These are phyloP conservation scores for Channa striata DNA, from an alignment of 2,797 vertebrate species.

Conservation along the genomic window DNA sequence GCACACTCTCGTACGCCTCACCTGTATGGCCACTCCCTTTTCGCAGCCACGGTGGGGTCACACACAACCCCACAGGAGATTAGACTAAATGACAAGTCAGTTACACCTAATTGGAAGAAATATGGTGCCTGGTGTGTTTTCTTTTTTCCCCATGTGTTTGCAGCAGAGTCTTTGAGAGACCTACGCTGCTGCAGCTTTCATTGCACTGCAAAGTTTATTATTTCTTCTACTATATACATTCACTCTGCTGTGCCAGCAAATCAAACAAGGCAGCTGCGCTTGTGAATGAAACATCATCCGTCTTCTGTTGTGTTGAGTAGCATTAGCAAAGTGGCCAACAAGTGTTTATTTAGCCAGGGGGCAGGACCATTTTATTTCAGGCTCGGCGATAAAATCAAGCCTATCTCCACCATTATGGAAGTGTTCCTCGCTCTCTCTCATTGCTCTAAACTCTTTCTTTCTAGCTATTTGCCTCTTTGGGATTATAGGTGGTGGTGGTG, in stretches of 20 bases:
- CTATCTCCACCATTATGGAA: slow-evolving; percentile 60
- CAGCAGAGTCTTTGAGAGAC: slow-evolving; percentile 34
- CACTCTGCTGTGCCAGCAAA: slow-evolving; percentile 46
- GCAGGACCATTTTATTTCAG: slow-evolving; percentile 57
- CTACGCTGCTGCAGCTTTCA: slow-evolving; percentile 41
- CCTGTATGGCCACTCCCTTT: slow-evolving; percentile 51
- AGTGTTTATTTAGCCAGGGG: slow-evolving; percentile 69
- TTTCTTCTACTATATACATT: slow-evolving; percentile 53
- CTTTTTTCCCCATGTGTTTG: slow-evolving; percentile 36
- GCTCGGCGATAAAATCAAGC: slow-evolving; percentile 56
- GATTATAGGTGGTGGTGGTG: slow-evolving; percentile 71
- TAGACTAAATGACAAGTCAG: slow-evolving; percentile 63
- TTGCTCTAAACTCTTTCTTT: slow-evolving; percentile 48
- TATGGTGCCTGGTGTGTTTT: slow-evolving; percentile 46
- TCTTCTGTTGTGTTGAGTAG: slow-evolving; percentile 68
- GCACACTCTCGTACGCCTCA: slow-evolving; percentile 61
- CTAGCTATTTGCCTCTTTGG: slow-evolving; percentile 50
- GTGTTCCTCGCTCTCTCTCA: slow-evolving; percentile 20
- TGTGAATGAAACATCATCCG: slow-evolving; percentile 61
- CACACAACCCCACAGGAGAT: slow-evolving; percentile 57
- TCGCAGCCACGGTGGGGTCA: slow-evolving; percentile 22
- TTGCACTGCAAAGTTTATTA: slow-evolving; percentile 63
- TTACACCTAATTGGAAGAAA: slow-evolving; percentile 68
- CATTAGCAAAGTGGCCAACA: slow-evolving; percentile 70
- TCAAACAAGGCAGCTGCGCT: slow-evolving; percentile 62